Conservation (phyloP, 2,888 invertebrate genomes). For the Cheilosia variabilis region DNA sequence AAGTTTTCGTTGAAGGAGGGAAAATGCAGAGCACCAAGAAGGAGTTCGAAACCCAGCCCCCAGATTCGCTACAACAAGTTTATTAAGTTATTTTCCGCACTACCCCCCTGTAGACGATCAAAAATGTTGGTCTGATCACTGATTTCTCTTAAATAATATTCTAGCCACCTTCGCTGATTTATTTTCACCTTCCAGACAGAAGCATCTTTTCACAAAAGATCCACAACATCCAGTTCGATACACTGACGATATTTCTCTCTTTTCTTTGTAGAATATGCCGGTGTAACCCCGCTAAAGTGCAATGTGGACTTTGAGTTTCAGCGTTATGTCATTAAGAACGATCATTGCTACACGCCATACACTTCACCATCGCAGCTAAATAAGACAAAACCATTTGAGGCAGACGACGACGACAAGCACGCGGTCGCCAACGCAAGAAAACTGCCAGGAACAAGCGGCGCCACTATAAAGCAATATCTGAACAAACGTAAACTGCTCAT, state of each 20-base stretch:
- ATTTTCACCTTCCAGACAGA: no score
- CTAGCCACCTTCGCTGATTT: no score
- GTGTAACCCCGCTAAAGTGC: conserved; percentile 80
- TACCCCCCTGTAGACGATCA: no score
- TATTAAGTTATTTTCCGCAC: no score
- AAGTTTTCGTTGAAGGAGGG: no score
- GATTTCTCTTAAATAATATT: no score
- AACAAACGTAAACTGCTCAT: conserved; percentile 77
- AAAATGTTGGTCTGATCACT: no score
- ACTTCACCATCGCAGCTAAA: conserved; percentile 86
- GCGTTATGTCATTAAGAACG: conserved; percentile 87
- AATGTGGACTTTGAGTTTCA: conserved; percentile 82
- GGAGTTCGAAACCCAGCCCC: no score
- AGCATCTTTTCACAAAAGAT: no score
- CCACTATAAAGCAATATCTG: conserved; percentile 76
- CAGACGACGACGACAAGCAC: conserved; percentile 78
- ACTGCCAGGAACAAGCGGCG: conserved; percentile 67
- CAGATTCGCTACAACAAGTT: no score
- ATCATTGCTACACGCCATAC: conserved; percentile 91
- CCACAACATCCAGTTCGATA: no score
- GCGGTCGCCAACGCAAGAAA: conserved; percentile 77
- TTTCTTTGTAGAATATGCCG: conserved; percentile 80
- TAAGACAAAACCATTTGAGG: conserved; percentile 77
- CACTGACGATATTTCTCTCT: neutral
- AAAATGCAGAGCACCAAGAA: no score